Percentiles rank a stretch among this genome's conserved stretches.
Evolutionary conservation across 2,888 invertebrate species (phyloP).

Genomic region (Furcula furcula): DNA sequence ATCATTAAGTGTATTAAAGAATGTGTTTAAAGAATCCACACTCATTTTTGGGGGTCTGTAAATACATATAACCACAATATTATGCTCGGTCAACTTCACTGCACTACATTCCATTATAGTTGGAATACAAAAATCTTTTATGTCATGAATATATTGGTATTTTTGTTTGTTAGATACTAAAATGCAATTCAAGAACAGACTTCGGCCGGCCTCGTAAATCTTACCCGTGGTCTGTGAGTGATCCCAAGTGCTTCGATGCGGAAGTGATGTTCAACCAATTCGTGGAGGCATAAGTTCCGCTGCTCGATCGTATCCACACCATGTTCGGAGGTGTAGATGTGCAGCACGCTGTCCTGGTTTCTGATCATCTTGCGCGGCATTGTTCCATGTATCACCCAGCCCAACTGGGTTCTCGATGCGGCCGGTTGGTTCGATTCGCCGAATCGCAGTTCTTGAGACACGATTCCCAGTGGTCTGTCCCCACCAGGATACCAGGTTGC

Average conservation of each 20-base stretch:
- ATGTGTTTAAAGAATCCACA: too few species aligned
- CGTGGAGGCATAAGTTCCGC: neutral
- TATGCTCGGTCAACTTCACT: too few species aligned
- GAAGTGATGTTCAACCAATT: neutral
- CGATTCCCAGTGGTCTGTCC: constrained; percentile 3
- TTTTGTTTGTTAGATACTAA: too few species aligned
- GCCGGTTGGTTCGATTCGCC: neutral
- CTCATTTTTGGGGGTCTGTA: too few species aligned
- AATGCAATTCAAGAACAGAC: too few species aligned
- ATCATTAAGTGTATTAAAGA: too few species aligned
- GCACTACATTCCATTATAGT: too few species aligned
- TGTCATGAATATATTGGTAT: too few species aligned
- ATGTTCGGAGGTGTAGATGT: neutral
- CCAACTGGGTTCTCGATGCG: constrained; percentile 5
- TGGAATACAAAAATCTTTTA: too few species aligned
- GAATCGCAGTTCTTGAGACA: constrained; percentile 1
- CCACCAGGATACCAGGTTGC: neutral
- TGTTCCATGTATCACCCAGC: constrained; percentile 3
- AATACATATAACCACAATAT: too few species aligned
- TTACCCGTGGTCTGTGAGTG: neutral
- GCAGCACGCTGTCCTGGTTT: neutral
- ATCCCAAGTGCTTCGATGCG: neutral
- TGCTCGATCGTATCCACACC: neutral
- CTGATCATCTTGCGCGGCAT: neutral
- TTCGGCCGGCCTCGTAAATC: too few species aligned